Evolutionary conservation across 2,888 invertebrate species (phyloP).

Genomic region (Xylota segnis): DNA sequence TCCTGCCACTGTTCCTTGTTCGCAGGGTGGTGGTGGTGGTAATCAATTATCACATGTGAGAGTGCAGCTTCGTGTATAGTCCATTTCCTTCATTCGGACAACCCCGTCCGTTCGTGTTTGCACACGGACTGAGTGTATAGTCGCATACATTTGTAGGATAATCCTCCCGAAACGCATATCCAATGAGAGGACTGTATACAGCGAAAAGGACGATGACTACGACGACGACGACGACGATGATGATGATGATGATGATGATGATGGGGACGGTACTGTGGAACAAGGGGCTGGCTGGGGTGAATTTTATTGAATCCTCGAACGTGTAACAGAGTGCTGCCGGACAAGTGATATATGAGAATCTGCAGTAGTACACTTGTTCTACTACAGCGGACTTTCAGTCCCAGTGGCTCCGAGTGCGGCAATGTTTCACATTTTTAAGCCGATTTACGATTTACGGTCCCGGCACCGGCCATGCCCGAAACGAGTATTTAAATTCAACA

Average conservation of each 20-base stretch:
- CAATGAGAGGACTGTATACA: slow-evolving; percentile 55
- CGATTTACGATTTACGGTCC: slow-evolving; percentile 60
- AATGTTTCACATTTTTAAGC: slow-evolving; percentile 67
- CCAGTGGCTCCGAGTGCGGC: slow-evolving; percentile 48
- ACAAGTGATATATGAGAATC: slow-evolving; percentile 74
- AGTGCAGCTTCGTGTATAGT: slow-evolving; percentile 59
- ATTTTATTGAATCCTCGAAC: slow-evolving; percentile 74
- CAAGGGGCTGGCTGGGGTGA: slow-evolving; percentile 1
- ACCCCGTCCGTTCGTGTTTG: slow-evolving; percentile 19
- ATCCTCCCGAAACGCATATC: slow-evolving; percentile 67
- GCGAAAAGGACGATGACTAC: slow-evolving; percentile 4
- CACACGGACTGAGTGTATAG: slow-evolving; percentile 5
- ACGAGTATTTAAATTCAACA: slow-evolving; percentile 48
- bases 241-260: slow-evolving; percentile 44
- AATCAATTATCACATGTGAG: slow-evolving; percentile 71
- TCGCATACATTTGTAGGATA: slow-evolving; percentile 62
- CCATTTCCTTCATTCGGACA: slow-evolving; percentile 50
- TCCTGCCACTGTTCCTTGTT: no score
- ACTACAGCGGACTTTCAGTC: slow-evolving; percentile 22
- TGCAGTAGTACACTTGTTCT: slow-evolving; percentile 57
- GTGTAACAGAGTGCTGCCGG: slow-evolving; percentile 70
- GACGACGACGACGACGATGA: slow-evolving; percentile 27
- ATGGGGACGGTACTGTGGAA: slow-evolving; percentile 37
- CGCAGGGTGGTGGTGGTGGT: no score
- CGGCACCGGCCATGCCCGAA: slow-evolving; percentile 11